Base-by-base conservation (phyloP, 2,113 vertebrate genomes). In the Ictidomys tridecemlineatus region DNA sequence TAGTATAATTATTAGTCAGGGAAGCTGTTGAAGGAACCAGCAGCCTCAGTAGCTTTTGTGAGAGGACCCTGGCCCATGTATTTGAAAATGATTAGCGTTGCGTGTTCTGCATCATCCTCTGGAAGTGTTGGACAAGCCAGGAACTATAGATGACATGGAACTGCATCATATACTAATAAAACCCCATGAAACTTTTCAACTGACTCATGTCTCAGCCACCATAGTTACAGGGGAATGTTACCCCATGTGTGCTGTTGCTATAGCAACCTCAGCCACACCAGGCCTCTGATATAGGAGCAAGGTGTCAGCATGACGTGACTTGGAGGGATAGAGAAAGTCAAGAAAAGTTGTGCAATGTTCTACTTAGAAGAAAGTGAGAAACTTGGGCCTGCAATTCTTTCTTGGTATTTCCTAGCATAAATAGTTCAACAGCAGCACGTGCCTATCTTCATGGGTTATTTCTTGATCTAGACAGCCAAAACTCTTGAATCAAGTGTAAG, bases 141-240 rank as follows among this genome's bases (percentile, higher is more conserved):
- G 92, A 91, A 96, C 51, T 84, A 77, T 37, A 96, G 87, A 91
- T 87, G 87, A 58, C 82, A 67, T 24, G 34, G 88, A 82, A 94
- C 92, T 28, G 2, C 93, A 95, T 91, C 10, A 24, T 67, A 90
- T 53, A 34, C 30, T 11, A 98, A 98, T 93, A 97, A 98, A 98
- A 96, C 90, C 85, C n/a, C 26, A 39, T 37, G 82, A 96, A 97
- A 97, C 89, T 97, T 97, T 85, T 92, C 93, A 88, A 94, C 74
- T 97, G 97, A 97, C 96, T 98, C 91, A 97, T 26, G 72, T 22
- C 67, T 93, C 70, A 84, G 78, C 22, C 82, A 61, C 87, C 91
- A 45, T 20, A 76, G 85, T 94, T 77, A 94, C 2, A 3, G 87
- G 61, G 42, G 51, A 51, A 73, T 94, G 88, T 97, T 95, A 97